Base-by-base conservation (phyloP, 2,888 invertebrate genomes). In the Miltochrista miniata region DNA sequence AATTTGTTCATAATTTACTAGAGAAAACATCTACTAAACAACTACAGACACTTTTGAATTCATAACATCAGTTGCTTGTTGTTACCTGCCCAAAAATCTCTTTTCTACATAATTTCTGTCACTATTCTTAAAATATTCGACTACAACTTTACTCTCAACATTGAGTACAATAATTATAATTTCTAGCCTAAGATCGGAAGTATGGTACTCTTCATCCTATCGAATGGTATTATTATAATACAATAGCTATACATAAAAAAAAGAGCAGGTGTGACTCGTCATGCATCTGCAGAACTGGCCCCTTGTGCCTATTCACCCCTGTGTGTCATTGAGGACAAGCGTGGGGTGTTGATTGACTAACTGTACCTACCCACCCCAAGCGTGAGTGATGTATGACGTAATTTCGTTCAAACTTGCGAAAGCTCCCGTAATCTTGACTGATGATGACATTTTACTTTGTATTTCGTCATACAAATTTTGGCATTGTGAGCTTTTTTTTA, bases 281-380 rank as follows among this genome's bases (percentile, higher is more conserved):
- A 31, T 50, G 53, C 64, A 64, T 64, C 64, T 64, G 64, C 36
- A 54, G 34, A 38, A 29, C 42, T 31, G 33, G 40, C 63, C 65
- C 61, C 62, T 48, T 44, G 41, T 43, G 18, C 2, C 18, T 24
- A 24, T 14, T 42, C 50, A 51, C 63, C 64, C 63, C 41, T 35
- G 13, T 24, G 30, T 38, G 2, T 36, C 36, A 14, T 14, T 5
- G 11, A 10, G 11, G 18, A 5, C 18, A n/a, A 2, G n/a, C 11
- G 1, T 0, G 38, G 39, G 31, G 8, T 13, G 43, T 34, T 49
- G 12, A 45, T 34, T 45, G 34, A 34, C 15, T 38, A 42, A 24
- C 18, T n/a, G n/a, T n/a, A n/a, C n/a, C n/a, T n/a, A n/a, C 18
- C 2, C 18, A 24, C 18, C 18, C 18, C 2, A 30, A 30, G 14